Evolutionary conservation across 2,797 vertebrate species (phyloP).

Genomic region (Urosaurus nigricauda): DNA sequence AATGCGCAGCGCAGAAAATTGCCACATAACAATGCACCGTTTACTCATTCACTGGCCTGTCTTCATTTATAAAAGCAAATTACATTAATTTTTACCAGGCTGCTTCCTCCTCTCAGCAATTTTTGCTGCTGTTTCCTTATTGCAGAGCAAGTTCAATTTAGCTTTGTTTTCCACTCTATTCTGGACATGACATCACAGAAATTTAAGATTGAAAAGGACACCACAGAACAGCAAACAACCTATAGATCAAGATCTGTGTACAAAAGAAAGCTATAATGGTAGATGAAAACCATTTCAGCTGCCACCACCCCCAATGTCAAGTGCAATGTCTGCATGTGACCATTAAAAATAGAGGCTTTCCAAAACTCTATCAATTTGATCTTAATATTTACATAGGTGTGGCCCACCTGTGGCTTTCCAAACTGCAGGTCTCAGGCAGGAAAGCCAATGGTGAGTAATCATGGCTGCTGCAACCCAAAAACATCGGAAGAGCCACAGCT

Average conservation of each 20-base stretch:
- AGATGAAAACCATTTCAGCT: background rate
- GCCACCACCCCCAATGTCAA: background rate
- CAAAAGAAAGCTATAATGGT: background rate
- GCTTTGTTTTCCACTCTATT: background rate
- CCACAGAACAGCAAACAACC: background rate
- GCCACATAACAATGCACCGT: background rate
- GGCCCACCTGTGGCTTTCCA: background rate
- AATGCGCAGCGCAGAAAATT: background rate
- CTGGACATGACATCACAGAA: background rate
- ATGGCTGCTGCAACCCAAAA: background rate
- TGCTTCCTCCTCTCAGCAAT: constrained; percentile 8
- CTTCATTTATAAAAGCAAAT: background rate
- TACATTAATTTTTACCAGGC: background rate
- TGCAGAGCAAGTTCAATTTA: background rate
- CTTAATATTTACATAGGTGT: background rate
- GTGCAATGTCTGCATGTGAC: background rate
- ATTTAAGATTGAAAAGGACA: background rate
- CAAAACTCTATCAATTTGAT: background rate
- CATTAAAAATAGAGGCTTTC: background rate
- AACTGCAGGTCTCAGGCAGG: background rate
- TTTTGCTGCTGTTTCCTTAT: background rate
- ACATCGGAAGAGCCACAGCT: background rate
- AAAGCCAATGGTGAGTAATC: background rate
- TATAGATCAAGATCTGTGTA: background rate
- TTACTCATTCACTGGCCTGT: background rate